These are phyloP conservation scores for Amphiprion ocellaris DNA, from an alignment of 2,113 vertebrate genomes.

Conservation along the genomic window DNA sequence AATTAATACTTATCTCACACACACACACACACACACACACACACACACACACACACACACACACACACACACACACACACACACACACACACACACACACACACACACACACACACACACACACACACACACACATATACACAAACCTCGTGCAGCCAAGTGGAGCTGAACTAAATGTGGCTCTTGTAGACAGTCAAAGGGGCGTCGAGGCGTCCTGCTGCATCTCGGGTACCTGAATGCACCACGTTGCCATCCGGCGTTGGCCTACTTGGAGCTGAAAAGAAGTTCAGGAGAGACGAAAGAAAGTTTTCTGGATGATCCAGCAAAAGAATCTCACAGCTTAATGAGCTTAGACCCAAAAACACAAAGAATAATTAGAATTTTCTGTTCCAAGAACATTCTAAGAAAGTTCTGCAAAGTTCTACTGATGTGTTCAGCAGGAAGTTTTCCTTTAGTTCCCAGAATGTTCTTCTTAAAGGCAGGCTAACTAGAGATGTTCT, in stretches of 20 bases:
- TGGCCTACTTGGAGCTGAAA: constrained; percentile 17
- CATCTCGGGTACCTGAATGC: constrained; percentile 26
- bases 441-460: too few species aligned
- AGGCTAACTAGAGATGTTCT: too few species aligned
- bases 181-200: constrained; percentile 8
- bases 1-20: constrained; percentile 66
- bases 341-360: too few species aligned
- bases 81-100: constrained; percentile 28
- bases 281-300: background rate
- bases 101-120: constrained; percentile 25
- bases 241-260: constrained; percentile 13
- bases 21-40: constrained; percentile 23
- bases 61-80: constrained; percentile 29
- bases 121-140: constrained; percentile 14
- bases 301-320: background rate
- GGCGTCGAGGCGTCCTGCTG: background rate
- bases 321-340: background rate
- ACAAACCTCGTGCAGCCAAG: constrained; percentile 21
- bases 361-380: too few species aligned
- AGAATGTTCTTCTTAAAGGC: too few species aligned
- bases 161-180: constrained; percentile 34
- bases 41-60: constrained; percentile 6
- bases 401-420: too few species aligned
- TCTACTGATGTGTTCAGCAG: too few species aligned
- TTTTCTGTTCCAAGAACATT: too few species aligned